phyloP scores from a whole-genome alignment of 2,797 vertebrate species.

The Characodon lateralis region DNA sequence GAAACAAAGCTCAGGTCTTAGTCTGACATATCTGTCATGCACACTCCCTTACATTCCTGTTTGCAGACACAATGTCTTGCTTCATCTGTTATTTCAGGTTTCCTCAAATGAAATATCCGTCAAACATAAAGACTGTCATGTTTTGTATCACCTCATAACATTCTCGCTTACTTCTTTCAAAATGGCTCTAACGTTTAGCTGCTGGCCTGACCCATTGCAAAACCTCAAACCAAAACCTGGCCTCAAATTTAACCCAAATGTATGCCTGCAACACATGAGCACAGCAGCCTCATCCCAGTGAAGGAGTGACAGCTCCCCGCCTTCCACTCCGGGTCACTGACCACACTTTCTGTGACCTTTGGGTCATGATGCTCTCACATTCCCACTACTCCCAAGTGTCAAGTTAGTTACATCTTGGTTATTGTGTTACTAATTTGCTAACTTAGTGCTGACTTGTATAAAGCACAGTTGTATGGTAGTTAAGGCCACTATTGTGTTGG shows the following conservation, averaged over 20 bases:
- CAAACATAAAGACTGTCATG: background rate
- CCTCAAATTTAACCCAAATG: slow-evolving; percentile 11
- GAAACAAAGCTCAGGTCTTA: background rate
- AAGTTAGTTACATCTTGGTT: slow-evolving; percentile 2
- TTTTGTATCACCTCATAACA: slow-evolving; percentile 12
- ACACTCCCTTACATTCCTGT: slow-evolving; percentile 8
- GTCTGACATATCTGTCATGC: background rate
- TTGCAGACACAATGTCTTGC: slow-evolving; percentile 3
- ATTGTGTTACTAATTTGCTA: background rate
- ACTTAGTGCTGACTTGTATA: background rate
- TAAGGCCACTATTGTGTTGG: background rate
- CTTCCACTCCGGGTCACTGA: slow-evolving; percentile 35
- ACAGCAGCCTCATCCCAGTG: background rate
- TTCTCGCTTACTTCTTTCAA: background rate
- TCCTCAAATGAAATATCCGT: background rate
- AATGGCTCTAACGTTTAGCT: background rate
- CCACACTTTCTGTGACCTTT: slow-evolving; percentile 47
- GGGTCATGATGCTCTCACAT: slow-evolving; percentile 10
- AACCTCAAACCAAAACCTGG: background rate
- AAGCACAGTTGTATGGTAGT: background rate
- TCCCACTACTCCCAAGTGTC: slow-evolving; percentile 1
- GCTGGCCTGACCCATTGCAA: background rate
- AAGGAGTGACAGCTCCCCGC: slow-evolving; percentile 10
- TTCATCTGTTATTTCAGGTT: slow-evolving; percentile 13
- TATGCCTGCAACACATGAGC: slow-evolving; percentile 1